Conservation (phyloP, 92 coral and sea anemone genomes). For the Meandrina meandrites region DNA sequence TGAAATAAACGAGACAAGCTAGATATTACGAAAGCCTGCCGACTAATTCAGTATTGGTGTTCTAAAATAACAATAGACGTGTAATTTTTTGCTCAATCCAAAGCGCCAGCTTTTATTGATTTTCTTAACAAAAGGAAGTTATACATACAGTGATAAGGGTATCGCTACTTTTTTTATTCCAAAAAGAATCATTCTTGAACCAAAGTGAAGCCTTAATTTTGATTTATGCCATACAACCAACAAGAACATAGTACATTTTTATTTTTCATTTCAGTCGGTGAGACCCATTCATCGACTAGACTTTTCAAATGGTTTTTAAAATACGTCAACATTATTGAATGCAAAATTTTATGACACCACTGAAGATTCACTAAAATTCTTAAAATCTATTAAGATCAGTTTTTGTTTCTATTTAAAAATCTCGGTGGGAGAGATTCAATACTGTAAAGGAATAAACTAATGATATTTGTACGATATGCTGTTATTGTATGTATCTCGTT, state of each 20-base stretch:
- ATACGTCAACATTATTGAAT: neutral
- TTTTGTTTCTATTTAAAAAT: neutral
- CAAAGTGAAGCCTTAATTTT: neutral
- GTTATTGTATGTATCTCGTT: neutral
- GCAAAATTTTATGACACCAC: neutral
- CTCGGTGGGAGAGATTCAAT: constrained; percentile 17
- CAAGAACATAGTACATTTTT: neutral
- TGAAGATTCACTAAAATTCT: neutral
- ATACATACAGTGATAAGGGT: neutral
- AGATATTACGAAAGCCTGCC: neutral
- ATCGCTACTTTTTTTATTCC: neutral
- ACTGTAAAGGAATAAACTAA: neutral
- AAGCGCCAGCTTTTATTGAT: neutral
- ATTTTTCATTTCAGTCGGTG: neutral
- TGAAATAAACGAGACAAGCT: neutral
- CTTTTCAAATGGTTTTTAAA: neutral
- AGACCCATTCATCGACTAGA: neutral
- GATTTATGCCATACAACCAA: neutral
- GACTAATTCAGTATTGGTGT: neutral
- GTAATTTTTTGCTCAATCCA: neutral
- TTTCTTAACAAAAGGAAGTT: neutral
- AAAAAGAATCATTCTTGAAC: neutral
- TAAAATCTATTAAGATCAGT: neutral
- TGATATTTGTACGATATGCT: neutral
- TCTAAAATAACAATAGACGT: neutral